Evolutionary conservation across 2,113 vertebrate genomes (phyloP), one percentile per base, ranked within the genome.

Genomic region (Ameiurus melas): DNA sequence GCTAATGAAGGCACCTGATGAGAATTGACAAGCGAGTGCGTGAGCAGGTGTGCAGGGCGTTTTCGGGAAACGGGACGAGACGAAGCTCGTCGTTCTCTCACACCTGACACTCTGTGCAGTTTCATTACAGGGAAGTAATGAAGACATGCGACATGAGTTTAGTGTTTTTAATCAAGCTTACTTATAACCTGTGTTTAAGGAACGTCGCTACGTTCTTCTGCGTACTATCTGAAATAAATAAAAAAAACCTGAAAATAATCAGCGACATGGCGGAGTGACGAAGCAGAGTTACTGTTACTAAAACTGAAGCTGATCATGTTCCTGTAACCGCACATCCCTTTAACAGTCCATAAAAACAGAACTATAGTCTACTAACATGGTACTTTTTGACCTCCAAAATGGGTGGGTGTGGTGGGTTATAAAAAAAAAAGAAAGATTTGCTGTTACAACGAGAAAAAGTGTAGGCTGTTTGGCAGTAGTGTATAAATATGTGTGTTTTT

Each of bases 1-100:
- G 66, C 87, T 89, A 88, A 78, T 83, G 71, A 86, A 64, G 90
- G 68, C 85, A 14, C 87, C 71, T 94, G 93, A 95, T 90, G 87
- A 90, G 90, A 91, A 93, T 87, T 90, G 93, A 93, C 92, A 88
- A 83, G 83, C 83, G 5, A 33, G 62, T 80, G 83, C 68, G 89
- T 90, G 90, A 90, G 86, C 80, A 62, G 91, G 88, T 85, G 83
- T 27, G 51, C 66, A 4, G 80, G 27, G 10, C 16, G 53, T 57
- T 58, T 57, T 3, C 47, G 57, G n/a, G 66, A 81, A 85, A 16
- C 17, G 7, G 25, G 58, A n/a, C 10, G 25, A 43, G 62, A 73
- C 77, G 60, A 22, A 78, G 80, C 25, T 55, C 3, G 64, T 43
- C 6, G 13, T 30, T 77, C 22, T 4, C 17, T 43, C 22, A n/a